These are phyloP conservation scores for Drosophila helvetica DNA, from an alignment of 2,888 invertebrate species.

Conservation along the genomic window DNA sequence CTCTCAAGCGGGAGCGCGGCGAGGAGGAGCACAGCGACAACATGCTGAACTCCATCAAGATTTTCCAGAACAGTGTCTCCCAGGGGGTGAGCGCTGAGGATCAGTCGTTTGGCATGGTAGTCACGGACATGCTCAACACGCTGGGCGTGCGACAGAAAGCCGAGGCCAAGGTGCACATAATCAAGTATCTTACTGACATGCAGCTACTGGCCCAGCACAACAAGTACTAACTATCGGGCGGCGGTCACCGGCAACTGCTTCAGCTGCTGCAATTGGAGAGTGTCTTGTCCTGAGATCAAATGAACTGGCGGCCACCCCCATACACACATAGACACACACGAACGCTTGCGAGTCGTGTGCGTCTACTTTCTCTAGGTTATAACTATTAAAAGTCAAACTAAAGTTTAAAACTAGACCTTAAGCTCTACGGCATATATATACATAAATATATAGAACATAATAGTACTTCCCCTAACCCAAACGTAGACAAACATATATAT, in stretches of 20 bases:
- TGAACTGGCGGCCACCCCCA: conserved; percentile 14
- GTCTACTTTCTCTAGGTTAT: conserved; percentile 51
- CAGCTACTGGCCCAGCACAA: conserved; percentile 82
- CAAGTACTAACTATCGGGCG: conserved; percentile 79
- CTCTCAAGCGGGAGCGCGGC: conserved; percentile 79
- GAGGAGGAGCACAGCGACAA: conserved; percentile 82
- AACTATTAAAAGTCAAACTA: conserved; percentile 77
- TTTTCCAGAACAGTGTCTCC: conserved; percentile 81
- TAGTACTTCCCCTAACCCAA: conserved; percentile 39
- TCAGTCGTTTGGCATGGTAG: conserved; percentile 82
- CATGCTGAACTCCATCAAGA: conserved; percentile 82
- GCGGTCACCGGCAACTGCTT: conserved; percentile 53
- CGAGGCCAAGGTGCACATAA: conserved; percentile 82
- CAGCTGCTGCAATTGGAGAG: conserved; percentile 67
- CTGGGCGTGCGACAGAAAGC: conserved; percentile 81
- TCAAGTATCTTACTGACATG: conserved; percentile 82
- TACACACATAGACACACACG: not conserved
- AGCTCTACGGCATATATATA: conserved; percentile 22
- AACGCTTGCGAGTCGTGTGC: conserved; percentile 31
- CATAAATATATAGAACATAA: conserved; percentile 45
- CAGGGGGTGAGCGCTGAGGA: conserved; percentile 82
- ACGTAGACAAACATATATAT: conserved; percentile 39
- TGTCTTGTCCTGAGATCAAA: conserved; percentile 51
- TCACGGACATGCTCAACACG: conserved; percentile 82
- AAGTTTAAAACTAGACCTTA: conserved; percentile 66